phyloP scores from a whole-genome alignment of 2,113 vertebrate genomes.

The Tupaia chinensis region DNA sequence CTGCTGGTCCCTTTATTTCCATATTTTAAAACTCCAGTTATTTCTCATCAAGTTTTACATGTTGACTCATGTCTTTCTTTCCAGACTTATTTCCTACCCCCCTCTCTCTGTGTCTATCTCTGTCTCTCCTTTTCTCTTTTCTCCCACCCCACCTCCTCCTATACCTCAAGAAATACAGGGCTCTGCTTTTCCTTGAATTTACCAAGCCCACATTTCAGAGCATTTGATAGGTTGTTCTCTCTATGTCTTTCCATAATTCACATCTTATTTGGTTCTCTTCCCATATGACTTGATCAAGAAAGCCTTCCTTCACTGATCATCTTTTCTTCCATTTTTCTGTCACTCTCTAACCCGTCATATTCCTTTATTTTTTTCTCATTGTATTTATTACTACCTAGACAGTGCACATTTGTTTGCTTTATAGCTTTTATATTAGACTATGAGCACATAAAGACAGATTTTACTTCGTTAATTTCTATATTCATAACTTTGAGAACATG shows the following conservation, averaged over 20 bases:
- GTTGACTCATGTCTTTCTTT: too few relatives aligned
- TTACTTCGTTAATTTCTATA: neutral
- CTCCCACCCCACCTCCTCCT: too few relatives aligned
- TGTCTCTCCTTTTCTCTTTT: neutral
- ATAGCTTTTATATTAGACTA: neutral
- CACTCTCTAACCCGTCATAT: neutral
- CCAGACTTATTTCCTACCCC: too few relatives aligned
- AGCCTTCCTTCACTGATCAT: neutral
- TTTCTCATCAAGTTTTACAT: neutral
- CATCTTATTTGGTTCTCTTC: neutral
- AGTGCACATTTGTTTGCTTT: neutral
- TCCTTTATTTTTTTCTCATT: neutral
- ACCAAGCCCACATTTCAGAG: neutral
- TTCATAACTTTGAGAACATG: neutral
- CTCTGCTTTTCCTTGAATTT: neutral
- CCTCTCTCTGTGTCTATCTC: too few relatives aligned
- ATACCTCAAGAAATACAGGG: neutral
- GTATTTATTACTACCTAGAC: neutral
- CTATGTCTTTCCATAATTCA: neutral
- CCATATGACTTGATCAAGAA: neutral
- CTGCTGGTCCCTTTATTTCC: neutral
- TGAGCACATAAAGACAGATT: neutral
- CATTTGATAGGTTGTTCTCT: neutral
- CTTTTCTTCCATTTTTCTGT: neutral
- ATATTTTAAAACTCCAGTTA: neutral